Percentiles rank a stretch among this genome's conserved stretches.
phyloP scores from a whole-genome alignment of 2,888 invertebrate genomes.

The Microplitis deprimator region DNA sequence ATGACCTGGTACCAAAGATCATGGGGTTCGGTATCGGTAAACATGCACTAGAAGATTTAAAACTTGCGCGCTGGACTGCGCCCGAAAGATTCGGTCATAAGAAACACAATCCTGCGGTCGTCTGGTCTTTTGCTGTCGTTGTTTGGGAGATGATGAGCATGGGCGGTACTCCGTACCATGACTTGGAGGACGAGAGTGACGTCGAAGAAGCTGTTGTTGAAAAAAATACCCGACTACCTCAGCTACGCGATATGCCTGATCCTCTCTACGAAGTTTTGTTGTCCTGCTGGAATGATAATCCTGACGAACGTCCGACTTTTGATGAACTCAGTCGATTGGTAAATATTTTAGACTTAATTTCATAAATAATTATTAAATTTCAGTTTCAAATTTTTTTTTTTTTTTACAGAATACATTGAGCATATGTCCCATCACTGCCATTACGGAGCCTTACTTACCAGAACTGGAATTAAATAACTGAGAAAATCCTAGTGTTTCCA shows the following conservation, averaged over 20 bases:
- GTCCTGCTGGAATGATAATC: conserved; percentile 88
- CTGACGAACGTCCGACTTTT: conserved; percentile 84
- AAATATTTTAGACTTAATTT: conserved; percentile 40
- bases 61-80: conserved; percentile 85
- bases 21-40: conserved; percentile 84
- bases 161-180: conserved; percentile 85
- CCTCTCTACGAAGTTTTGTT: conserved; percentile 86
- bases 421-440: conserved; percentile 69
- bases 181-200: conserved; percentile 77
- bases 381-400: conserved; percentile 20
- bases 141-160: conserved; percentile 88
- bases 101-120: conserved; percentile 81
- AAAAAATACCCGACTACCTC: conserved; percentile 81
- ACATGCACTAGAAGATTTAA: conserved; percentile 79
- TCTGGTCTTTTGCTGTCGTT: conserved; percentile 88
- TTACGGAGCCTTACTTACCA: conserved; percentile 66
- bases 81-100: conserved; percentile 81
- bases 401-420: conserved; percentile 66
- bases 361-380: neutral
- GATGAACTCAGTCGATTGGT: conserved; percentile 74
- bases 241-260: conserved; percentile 82
- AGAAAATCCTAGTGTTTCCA: conserved; percentile 5
- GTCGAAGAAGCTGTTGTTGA: conserved; percentile 74
- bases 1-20: conserved; percentile 80
- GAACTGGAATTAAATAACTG: conserved; percentile 65